Percentiles rank a stretch among this genome's conserved stretches.
These are phyloP conservation scores for Ophraella communa DNA, from an alignment of 2,888 invertebrate species.

Conservation along the genomic window DNA sequence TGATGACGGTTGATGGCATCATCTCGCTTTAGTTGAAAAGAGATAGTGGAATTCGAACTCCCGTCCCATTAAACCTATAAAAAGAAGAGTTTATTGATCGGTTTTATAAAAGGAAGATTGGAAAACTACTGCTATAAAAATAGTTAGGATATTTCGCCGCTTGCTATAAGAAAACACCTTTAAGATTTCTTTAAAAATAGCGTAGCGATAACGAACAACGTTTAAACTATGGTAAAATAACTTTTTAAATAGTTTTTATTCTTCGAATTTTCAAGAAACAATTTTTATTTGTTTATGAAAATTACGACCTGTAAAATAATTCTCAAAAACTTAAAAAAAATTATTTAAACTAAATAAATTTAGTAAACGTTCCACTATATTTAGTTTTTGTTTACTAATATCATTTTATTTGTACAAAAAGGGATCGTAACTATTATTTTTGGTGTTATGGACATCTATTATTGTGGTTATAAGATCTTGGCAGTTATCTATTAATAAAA, in stretches of 20 bases:
- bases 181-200: conserved; percentile 16
- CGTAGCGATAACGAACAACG: not conserved
- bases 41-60: conserved; percentile 32
- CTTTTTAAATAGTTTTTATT: not conserved
- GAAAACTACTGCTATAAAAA: conserved; percentile 50
- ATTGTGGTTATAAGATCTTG: no score
- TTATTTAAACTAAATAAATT: no score
- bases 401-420: no score
- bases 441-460: no score
- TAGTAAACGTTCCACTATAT: no score
- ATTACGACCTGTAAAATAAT: no score
- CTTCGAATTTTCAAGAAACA: no score
- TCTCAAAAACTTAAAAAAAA: no score
- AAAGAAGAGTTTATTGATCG: conserved; percentile 51
- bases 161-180: conserved; percentile 30
- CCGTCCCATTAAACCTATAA: conserved; percentile 50
- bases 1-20: conserved; percentile 50
- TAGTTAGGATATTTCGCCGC: conserved; percentile 42
- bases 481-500: no score
- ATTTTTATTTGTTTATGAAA: no score
- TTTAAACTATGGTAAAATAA: conserved; percentile 2
- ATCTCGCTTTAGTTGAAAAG: conserved; percentile 40
- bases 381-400: no score
- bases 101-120: conserved; percentile 51
- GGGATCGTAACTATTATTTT: no score